These are phyloP conservation scores for Cecidostiba fungosa DNA, from an alignment of 2,888 invertebrate species.

Conservation along the genomic window DNA sequence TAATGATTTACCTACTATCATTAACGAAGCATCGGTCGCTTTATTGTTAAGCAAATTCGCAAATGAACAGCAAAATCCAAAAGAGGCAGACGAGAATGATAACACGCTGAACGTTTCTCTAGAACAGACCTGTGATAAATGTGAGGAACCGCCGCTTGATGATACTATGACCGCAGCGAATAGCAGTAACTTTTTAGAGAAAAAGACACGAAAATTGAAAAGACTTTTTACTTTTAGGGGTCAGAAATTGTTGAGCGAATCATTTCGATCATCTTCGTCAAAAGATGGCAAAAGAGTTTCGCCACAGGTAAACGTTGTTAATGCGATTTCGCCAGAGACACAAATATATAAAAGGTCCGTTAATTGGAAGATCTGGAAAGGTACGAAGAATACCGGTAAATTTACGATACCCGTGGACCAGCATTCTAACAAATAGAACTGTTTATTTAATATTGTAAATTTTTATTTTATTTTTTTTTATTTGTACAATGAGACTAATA, in stretches of 20 bases:
- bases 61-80: conserved; percentile 24
- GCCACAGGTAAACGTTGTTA: conserved; percentile 22
- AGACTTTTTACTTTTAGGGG: conserved; percentile 61
- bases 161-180: not conserved
- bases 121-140: conserved; percentile 20
- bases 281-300: conserved; percentile 15
- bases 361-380: conserved; percentile 61
- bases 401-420: conserved; percentile 39
- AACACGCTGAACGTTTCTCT: conserved; percentile 36
- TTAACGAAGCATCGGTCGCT: conserved; percentile 21
- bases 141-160: not conserved
- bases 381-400: conserved; percentile 57
- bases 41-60: conserved; percentile 6
- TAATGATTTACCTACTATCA: conserved; percentile 27
- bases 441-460: conserved; percentile 20
- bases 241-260: conserved; percentile 46
- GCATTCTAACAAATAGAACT: conserved; percentile 36
- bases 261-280: conserved; percentile 20
- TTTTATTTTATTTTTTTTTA: conserved; percentile 29
- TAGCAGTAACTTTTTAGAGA: conserved; percentile 36
- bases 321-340: conserved; percentile 17
- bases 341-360: conserved; percentile 41
- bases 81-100: conserved; percentile 31
- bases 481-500: conserved; percentile 43
- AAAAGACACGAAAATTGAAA: conserved; percentile 39